Conservation (phyloP, 2,113 vertebrate species). For the Neolamprologus devosi region DNA sequence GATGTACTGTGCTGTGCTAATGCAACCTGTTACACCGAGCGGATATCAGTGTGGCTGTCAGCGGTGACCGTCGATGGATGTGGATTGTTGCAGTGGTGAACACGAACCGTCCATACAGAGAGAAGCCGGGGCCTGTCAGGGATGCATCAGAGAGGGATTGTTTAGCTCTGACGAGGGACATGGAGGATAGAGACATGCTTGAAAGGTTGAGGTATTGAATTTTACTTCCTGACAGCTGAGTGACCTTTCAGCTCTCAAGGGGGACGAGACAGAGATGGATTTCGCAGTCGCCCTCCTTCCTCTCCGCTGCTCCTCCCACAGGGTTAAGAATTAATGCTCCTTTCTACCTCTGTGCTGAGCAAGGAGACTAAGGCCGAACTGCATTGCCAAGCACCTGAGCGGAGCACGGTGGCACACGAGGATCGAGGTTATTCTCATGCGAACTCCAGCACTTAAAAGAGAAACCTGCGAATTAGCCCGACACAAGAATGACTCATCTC, state of each 20-base stretch:
- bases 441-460: not conserved
- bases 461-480: not conserved
- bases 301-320: slow-evolving; percentile 43
- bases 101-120: not conserved
- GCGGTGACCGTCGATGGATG: not conserved
- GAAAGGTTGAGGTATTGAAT: slow-evolving; percentile 71
- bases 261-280: slow-evolving; percentile 57
- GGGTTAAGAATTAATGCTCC: slow-evolving; percentile 56
- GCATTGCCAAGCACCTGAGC: not conserved
- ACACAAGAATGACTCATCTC: not conserved
- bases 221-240: slow-evolving; percentile 66
- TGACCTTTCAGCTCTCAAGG: slow-evolving; percentile 60
- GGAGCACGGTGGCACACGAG: not conserved
- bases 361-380: slow-evolving; percentile 5
- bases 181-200: slow-evolving; percentile 58
- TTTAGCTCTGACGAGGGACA: slow-evolving; percentile 52
- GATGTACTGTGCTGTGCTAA: not conserved
- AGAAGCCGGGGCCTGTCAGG: slow-evolving; percentile 21
- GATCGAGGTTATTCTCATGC: not conserved
- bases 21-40: not conserved
- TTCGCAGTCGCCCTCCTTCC: slow-evolving; percentile 12
- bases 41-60: not conserved
- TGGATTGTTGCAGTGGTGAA: not conserved
- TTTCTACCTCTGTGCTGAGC: slow-evolving; percentile 29
- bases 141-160: slow-evolving; percentile 49